Percentiles rank a stretch among this genome's conserved stretches.
Conservation (phyloP, 2,888 invertebrate genomes). For the Orchesellides sinensis region DNA sequence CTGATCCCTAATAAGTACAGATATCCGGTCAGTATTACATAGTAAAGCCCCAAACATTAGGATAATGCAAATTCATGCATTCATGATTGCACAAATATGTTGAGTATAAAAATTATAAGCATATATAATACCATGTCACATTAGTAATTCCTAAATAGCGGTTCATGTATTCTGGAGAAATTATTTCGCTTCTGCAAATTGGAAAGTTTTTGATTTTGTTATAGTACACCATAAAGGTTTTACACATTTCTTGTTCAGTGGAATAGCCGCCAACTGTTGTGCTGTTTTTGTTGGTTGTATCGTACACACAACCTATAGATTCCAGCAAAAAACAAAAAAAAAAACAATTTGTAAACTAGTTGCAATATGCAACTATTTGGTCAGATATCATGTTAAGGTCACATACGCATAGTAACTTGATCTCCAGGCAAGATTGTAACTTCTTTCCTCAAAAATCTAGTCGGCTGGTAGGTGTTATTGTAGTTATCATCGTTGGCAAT, state of each 20-base stretch:
- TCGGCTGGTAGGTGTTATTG: constrained; percentile 12
- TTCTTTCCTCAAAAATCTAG: not conserved
- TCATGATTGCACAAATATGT: not conserved
- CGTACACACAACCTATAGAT: not conserved
- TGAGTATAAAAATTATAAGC: not conserved
- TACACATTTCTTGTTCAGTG: constrained; percentile 32
- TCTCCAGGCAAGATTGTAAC: constrained; percentile 29
- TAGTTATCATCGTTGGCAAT: constrained; percentile 30
- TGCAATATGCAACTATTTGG: too few relatives aligned
- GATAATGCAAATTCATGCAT: not conserved
- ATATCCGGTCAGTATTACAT: not conserved
- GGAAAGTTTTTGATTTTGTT: not conserved
- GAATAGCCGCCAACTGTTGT: not conserved
- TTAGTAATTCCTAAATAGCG: constrained; percentile 1
- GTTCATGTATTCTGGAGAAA: not conserved
- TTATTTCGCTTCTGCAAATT: constrained; percentile 11
- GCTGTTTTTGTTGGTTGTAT: not conserved
- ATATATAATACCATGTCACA: constrained; percentile 10
- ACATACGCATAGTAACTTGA: not conserved
- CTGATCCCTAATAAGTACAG: not conserved
- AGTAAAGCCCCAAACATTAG: not conserved
- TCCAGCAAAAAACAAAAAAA: too few relatives aligned
- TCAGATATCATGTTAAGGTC: too few relatives aligned
- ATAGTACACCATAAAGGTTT: constrained; percentile 11
- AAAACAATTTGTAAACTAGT: too few relatives aligned